Evolutionary conservation across 1,140 invertebrate species (phyloP).

Genomic region (Battus philenor): DNA sequence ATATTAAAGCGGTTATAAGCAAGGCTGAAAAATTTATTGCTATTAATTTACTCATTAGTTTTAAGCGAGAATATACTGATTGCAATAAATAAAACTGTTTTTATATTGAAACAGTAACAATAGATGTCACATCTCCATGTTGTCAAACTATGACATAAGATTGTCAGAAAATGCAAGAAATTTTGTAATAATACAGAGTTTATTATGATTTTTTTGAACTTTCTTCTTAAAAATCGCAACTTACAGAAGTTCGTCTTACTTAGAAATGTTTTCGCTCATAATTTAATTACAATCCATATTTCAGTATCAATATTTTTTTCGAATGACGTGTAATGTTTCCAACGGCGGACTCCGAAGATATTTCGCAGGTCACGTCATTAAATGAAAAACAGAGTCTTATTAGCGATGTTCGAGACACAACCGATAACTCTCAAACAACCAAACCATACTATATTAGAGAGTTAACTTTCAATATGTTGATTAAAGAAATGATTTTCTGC

Average conservation of each 20-base stretch:
- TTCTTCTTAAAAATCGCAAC: slow-evolving; percentile 9
- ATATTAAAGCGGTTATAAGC: too few species aligned
- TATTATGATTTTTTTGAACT: slow-evolving; percentile 31
- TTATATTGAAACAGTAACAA: too few species aligned
- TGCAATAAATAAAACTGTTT: too few species aligned
- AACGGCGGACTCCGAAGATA: slow-evolving; percentile 65
- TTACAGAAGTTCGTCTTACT: not conserved
- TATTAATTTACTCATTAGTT: too few species aligned
- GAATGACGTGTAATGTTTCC: slow-evolving; percentile 75
- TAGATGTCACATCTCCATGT: too few species aligned
- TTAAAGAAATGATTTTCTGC: slow-evolving; percentile 69
- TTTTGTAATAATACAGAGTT: slow-evolving; percentile 19
- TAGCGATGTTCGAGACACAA: slow-evolving; percentile 56
- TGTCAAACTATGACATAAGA: not conserved
- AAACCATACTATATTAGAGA: slow-evolving; percentile 54
- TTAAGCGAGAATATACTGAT: too few species aligned
- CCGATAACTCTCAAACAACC: slow-evolving; percentile 42
- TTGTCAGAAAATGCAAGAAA: slow-evolving; percentile 9
- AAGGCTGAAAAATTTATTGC: too few species aligned
- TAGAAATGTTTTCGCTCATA: slow-evolving; percentile 27
- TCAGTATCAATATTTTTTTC: slow-evolving; percentile 46
- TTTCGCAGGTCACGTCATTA: slow-evolving; percentile 62
- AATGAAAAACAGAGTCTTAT: slow-evolving; percentile 36
- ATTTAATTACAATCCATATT: slow-evolving; percentile 31
- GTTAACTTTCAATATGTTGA: slow-evolving; percentile 66